Conservation (phyloP, 92 coral and sea anemone genomes). For the Epizoanthus ramosus region DNA sequence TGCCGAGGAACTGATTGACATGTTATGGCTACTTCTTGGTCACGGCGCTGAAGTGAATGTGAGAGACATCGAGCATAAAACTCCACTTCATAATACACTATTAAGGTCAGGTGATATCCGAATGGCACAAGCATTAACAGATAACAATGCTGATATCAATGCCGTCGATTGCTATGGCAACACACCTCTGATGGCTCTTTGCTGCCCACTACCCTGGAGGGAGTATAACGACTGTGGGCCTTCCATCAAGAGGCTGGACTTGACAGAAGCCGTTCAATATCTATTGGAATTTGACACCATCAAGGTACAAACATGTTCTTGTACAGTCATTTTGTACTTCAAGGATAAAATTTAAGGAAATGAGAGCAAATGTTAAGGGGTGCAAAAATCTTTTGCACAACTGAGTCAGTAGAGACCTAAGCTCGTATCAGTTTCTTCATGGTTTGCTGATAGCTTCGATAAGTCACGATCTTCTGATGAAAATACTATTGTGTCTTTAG, state of each 20-base stretch:
- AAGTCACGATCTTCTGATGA: too few species aligned
- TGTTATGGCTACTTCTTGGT: conserved; percentile 76
- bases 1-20: conserved; percentile 71
- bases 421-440: too few species aligned
- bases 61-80: conserved; percentile 74
- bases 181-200: conserved; percentile 86
- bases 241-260: conserved; percentile 53
- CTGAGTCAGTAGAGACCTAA: too few species aligned
- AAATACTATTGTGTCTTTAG: too few species aligned
- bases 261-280: conserved; percentile 67
- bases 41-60: conserved; percentile 85
- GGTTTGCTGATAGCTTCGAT: too few species aligned
- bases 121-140: conserved; percentile 79
- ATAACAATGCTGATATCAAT: conserved; percentile 78
- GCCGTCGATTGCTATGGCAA: conserved; percentile 82
- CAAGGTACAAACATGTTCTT: conserved; percentile 47
- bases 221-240: conserved; percentile 74
- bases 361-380: not conserved
- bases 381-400: too few species aligned
- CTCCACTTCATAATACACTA: conserved; percentile 78
- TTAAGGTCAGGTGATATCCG: conserved; percentile 72
- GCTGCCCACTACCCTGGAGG: conserved; percentile 86
- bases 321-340: not conserved
- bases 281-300: conserved; percentile 72
- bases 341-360: not conserved